Evolutionary conservation across 2,888 invertebrate species (phyloP), one percentile per base, ranked within the genome.

Genomic region (Synanthedon myopaeformis): DNA sequence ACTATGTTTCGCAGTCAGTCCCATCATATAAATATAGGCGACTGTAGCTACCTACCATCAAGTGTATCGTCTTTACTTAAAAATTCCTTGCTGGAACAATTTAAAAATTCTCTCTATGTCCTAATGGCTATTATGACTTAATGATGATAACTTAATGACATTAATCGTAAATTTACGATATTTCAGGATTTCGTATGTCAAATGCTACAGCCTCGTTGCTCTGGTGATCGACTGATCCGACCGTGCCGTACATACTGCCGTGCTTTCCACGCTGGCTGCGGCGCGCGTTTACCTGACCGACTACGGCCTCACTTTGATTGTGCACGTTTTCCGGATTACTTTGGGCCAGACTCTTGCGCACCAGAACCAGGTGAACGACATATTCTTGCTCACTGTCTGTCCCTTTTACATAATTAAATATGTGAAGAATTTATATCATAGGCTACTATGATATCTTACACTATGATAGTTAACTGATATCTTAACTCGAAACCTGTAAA

Each of bases 171-270:
- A 28, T 28, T 1, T 28, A 28, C 28, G 8, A 35, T 10, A 52
- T 61, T 63, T 12, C 63, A 87, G 80, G 96, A 97, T 68, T 96
- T 96, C 70, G 91, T 97, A 5, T 97, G 97, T 68, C 93, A 94
- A 67, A 89, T 95, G 57, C 82, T 96, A 51, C 96, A 96, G 73
- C 96, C 96, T 0, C 90, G 92, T 0, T 96, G 96, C 71, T 73
- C 79, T 0, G 89, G 83, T 52, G 90, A 89, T 52, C 88, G 90
- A 28, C 79, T 92, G 55, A 84, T 92, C 56, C 86, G 92, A 13
- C 93, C 95, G 0, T 96, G 96, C 65, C 90, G 93, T 41, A 92
- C 93, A 61, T 96, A 95, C 76, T 96, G 96, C 75, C 90, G 93
- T 57, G 92, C 94, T 53, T 96, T 96, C 74, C 92, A 94, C 90